phyloP scores from a whole-genome alignment of 2,888 invertebrate species.

The Ophion ventricosus region DNA sequence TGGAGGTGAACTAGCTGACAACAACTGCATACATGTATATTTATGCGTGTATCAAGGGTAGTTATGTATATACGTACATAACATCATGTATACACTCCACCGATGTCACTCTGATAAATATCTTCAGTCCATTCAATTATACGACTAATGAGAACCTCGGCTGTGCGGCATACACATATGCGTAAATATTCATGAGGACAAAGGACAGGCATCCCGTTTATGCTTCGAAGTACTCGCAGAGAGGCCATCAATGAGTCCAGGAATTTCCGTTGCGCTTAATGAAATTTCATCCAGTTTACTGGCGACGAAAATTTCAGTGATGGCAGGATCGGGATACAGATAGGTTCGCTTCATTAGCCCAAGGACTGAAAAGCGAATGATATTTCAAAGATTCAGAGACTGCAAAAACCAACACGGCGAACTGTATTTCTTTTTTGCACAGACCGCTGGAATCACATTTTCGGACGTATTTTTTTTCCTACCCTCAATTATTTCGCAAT shows the following conservation, averaged over 20 bases:
- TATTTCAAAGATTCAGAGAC: not conserved
- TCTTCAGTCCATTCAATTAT: conserved; percentile 49
- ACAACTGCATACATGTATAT: not conserved
- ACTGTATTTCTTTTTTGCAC: not conserved
- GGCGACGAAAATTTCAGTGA: conserved; percentile 9
- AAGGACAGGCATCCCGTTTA: conserved; percentile 9
- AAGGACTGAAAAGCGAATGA: not conserved
- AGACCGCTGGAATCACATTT: not conserved
- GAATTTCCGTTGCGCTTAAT: conserved; percentile 49
- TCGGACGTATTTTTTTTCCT: not conserved
- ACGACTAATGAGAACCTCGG: conserved; percentile 36
- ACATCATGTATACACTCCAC: not conserved
- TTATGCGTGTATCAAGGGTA: not conserved
- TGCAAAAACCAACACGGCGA: not conserved
- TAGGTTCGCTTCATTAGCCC: not conserved
- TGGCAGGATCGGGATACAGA: not conserved
- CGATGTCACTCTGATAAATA: conserved; percentile 40
- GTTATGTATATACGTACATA: not conserved
- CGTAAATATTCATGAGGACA: conserved; percentile 13
- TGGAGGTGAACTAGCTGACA: not conserved
- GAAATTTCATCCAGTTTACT: conserved; percentile 29
- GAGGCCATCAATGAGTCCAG: conserved; percentile 1
- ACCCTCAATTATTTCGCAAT: too few relatives aligned
- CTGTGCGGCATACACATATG: not conserved
- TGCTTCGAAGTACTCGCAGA: conserved; percentile 14